Base-by-base conservation (phyloP, 2,797 vertebrate genomes). In the Lagodon rhomboides region DNA sequence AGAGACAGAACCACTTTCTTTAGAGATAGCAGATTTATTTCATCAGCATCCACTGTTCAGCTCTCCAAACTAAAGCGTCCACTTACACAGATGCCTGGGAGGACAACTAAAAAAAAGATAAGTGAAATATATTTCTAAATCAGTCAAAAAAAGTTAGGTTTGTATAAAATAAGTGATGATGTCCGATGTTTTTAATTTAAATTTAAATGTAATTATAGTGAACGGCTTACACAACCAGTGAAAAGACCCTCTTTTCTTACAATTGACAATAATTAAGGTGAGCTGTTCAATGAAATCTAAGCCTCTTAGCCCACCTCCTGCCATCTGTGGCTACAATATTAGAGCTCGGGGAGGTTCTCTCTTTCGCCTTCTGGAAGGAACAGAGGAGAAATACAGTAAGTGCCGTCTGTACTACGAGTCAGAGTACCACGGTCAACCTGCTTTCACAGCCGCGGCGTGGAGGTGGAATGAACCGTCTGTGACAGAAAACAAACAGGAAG, bases 281-380 rank as follows among this genome's bases (percentile, higher is more conserved):
- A 95, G 92, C 90, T 84, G 85, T 83, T 88, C 87, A 86, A 92
- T 93, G 85, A 94, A 93, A 93, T 90, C 87, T 94, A 95, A 95
- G 92, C 95, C 89, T 94, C 94, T 95, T 94, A 95, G 91, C 65
- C 71, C 76, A 93, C 90, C 87, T 77, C 76, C 80, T 87, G 91
- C 93, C 93, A 94, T 95, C 94, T 95, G 94, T 87, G 92, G 90
- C 86, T 89, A 68, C 84, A 82, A 85, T 85, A 84, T 86, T 86
- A 85, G 75, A 77, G 82, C 77, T 73, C 38, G 56, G 66, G 70
- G 86, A 90, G 56, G 66, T 83, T 91, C 84, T 43, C 68, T 77
- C 64, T 63, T 77, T 85, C 56, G 61, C 70, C 75, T 74, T 63
- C 62, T 85, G 65, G n/a, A 80, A 81, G 65, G 66, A 84, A 65